Evolutionary conservation across 2,797 vertebrate genomes (phyloP), one percentile per base, ranked within the genome.

Genomic region (Pygocentrus nattereri): DNA sequence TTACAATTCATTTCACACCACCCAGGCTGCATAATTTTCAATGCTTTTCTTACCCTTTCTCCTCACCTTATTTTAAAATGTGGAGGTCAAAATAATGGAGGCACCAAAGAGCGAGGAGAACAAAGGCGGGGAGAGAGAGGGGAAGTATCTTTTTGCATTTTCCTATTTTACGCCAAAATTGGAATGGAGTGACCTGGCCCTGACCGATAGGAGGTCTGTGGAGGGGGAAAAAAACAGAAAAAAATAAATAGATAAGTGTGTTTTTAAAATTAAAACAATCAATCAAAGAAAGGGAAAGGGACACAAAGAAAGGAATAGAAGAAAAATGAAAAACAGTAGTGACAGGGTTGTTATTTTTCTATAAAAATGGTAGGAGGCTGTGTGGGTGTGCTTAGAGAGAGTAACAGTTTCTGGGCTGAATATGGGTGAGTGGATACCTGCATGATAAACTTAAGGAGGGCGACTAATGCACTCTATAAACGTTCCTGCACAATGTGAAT

Each of bases 221-320:
- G 81, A 81, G 38, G 41, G 64, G 85, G 7, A 11, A 3, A 30
- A 38, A 4, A 90, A 88, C 88, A 89, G 88, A 91, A 90, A 88
- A 81, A 74, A 91, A 89, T 83, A 90, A 91, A 92, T 88, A 91
- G 88, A 90, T 92, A 89, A 88, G 85, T 79, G 47, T 8, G 78
- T 77, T 90, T 92, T 90, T 89, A 84, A 90, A 92, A 93, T 93
- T 91, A 92, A 93, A 93, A 90, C 91, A 91, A 93, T 93, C 91
- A 93, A 90, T 92, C 92, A 93, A 90, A 90, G 72, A 84, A 75
- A 85, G 70, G 31, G 68, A 34, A 75, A 44, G 73, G 62, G 12
- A 65, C 47, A 31, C 69, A 52, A 44, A 80, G 2, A 34, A 21
- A 13, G 0, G 27, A 76, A 73, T 67, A 62, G 75, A 72, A 73